Percentiles rank a stretch among this genome's conserved stretches.
These are phyloP conservation scores for Cephus rjabovi DNA, from an alignment of 2,888 invertebrate species.

Conservation along the genomic window DNA sequence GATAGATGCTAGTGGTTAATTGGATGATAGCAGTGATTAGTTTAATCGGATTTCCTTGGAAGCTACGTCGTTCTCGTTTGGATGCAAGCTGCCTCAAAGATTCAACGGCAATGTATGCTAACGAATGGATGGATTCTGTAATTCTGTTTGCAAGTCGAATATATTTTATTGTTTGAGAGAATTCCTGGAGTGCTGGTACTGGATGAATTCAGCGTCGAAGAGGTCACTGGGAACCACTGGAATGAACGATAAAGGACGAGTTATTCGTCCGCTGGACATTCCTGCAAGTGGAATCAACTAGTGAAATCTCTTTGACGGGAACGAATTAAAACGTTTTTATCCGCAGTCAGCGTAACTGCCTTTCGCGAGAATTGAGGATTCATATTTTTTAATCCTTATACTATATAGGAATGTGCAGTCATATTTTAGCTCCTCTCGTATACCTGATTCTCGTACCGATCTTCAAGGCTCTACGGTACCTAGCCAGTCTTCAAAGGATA, in stretches of 20 bases:
- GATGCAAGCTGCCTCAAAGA: conserved; percentile 12
- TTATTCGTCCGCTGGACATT: neutral
- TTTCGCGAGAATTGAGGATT: neutral
- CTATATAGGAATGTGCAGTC: neutral
- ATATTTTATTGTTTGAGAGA: conserved; percentile 1
- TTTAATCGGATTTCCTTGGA: conserved; percentile 17
- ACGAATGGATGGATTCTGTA: conserved; percentile 13
- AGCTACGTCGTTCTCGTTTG: conserved; percentile 3
- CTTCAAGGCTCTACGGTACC: neutral
- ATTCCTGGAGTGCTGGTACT: neutral
- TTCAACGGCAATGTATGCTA: conserved; percentile 7
- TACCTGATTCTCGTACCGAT: neutral
- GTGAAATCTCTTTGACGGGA: neutral
- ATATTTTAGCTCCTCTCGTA: neutral
- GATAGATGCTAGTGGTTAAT: conserved; percentile 16
- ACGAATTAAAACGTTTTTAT: neutral
- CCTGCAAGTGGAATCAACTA: neutral
- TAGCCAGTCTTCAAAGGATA: neutral
- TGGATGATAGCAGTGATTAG: conserved; percentile 20
- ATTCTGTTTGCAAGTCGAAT: conserved; percentile 9
- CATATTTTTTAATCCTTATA: neutral
- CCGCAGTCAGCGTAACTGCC: neutral
- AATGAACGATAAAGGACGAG: neutral
- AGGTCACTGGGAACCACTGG: neutral
- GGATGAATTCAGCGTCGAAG: neutral